A percentile compares a stretch with the other conserved stretches of the same genome.
These are phyloP conservation scores for Drosophila demipolita DNA, from an alignment of 2,888 invertebrate species.

Conservation along the genomic window DNA sequence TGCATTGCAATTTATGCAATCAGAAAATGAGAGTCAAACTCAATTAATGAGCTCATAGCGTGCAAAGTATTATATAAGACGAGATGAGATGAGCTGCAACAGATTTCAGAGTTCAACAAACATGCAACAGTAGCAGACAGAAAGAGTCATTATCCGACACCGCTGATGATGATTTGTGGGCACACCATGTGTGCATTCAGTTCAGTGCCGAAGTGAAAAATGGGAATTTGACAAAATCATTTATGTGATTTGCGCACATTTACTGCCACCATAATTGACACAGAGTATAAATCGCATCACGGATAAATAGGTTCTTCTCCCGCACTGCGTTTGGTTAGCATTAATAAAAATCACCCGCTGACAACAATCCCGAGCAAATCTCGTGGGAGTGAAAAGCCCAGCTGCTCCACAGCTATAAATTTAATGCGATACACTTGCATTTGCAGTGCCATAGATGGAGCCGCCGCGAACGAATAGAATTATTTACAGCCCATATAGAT, in stretches of 20 bases:
- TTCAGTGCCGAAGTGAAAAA: slow-evolving; percentile 19
- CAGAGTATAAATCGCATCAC: slow-evolving; percentile 37
- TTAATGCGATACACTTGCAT: slow-evolving; percentile 20
- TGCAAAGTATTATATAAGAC: slow-evolving; percentile 28
- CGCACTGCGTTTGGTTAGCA: not conserved
- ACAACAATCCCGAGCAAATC: slow-evolving; percentile 26
- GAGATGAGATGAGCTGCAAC: slow-evolving; percentile 28
- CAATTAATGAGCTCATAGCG: slow-evolving; percentile 23
- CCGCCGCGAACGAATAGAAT: slow-evolving; percentile 16
- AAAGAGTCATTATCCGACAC: slow-evolving; percentile 1
- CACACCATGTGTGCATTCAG: slow-evolving; percentile 11
- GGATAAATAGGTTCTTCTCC: slow-evolving; percentile 18
- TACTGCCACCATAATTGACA: slow-evolving; percentile 48
- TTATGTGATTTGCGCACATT: slow-evolving; percentile 56
- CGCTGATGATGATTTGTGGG: slow-evolving; percentile 28
- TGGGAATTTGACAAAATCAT: slow-evolving; percentile 48
- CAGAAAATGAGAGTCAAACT: slow-evolving; percentile 20
- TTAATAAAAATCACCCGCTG: slow-evolving; percentile 41
- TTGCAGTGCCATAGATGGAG: slow-evolving; percentile 27
- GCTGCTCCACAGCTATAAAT: slow-evolving; percentile 13
- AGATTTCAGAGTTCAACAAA: slow-evolving; percentile 27
- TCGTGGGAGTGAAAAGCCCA: slow-evolving; percentile 21
- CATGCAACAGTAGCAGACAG: slow-evolving; percentile 13
- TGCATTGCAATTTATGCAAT: slow-evolving; percentile 12
- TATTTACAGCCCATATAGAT: slow-evolving; percentile 2